Evolutionary conservation across 2,888 invertebrate genomes (phyloP).

Genomic region (Oscheius sp.): DNA sequence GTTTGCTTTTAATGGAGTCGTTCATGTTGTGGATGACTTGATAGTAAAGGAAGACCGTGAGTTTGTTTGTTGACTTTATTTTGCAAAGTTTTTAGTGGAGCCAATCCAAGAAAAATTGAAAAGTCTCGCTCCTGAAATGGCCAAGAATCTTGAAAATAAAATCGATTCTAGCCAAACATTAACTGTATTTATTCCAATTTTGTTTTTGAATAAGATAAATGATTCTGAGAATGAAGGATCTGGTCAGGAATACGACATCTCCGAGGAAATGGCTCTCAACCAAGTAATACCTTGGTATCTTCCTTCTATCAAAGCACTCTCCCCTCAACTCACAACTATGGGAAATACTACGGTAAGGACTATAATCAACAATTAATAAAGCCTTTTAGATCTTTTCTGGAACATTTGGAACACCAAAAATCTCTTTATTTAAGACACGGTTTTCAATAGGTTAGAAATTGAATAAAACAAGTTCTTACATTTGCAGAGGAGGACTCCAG

Average conservation of each 20-base stretch:
- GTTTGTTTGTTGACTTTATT: background rate
- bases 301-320: slow-evolving; percentile 2
- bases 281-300: slow-evolving; percentile 11
- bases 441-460: too few species aligned
- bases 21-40: slow-evolving; percentile 23
- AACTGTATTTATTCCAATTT: slow-evolving; percentile 14
- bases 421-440: background rate
- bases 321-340: slow-evolving; percentile 3
- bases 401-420: slow-evolving; percentile 1
- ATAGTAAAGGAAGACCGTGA: slow-evolving; percentile 24
- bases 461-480: background rate
- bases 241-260: background rate
- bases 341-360: slow-evolving; percentile 12
- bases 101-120: slow-evolving; percentile 18
- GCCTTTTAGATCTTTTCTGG: slow-evolving; percentile 19
- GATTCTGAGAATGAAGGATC: slow-evolving; percentile 3
- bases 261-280: background rate
- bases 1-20: slow-evolving; percentile 17
- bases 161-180: background rate
- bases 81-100: slow-evolving; percentile 9
- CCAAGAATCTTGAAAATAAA: background rate
- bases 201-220: background rate
- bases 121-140: background rate
- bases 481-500: background rate
- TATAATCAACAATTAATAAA: background rate